These are phyloP conservation scores for Caenorhabditis zanzibari DNA, from an alignment of 2,888 invertebrate species.

Conservation along the genomic window DNA sequence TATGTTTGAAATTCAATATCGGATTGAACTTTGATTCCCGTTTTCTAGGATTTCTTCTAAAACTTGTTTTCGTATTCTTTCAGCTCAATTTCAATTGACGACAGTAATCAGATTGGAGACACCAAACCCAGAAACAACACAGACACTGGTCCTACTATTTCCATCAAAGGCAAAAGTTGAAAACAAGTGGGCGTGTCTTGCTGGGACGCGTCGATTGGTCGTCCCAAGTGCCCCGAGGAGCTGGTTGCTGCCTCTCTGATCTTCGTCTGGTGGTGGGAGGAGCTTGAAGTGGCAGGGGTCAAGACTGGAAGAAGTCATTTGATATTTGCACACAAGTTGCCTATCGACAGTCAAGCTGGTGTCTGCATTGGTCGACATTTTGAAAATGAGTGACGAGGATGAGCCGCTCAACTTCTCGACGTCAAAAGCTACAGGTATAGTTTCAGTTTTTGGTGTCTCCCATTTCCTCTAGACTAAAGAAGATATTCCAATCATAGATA, in stretches of 20 bases:
- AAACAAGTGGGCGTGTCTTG: conserved; percentile 58
- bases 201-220: conserved; percentile 62
- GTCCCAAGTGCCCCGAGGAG: conserved; percentile 30
- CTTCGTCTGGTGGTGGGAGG: conserved; percentile 55
- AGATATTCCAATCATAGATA: neutral
- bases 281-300: conserved; percentile 64
- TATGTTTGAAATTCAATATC: neutral
- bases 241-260: conserved; percentile 52
- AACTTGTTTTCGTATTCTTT: conserved; percentile 45
- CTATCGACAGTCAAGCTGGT: conserved; percentile 30
- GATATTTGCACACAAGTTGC: conserved; percentile 17
- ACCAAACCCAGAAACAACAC: conserved; percentile 11
- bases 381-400: conserved; percentile 73
- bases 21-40: conserved; percentile 2
- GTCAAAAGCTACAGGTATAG: conserved; percentile 54
- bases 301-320: conserved; percentile 59
- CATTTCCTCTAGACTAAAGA: conserved; percentile 45
- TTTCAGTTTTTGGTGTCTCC: conserved; percentile 16
- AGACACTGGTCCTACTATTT: conserved; percentile 43
- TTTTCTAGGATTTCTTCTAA: neutral
- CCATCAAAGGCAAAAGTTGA: conserved; percentile 59
- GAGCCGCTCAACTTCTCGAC: conserved; percentile 76
- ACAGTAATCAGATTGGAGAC: conserved; percentile 59
- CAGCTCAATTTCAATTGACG: conserved; percentile 43
- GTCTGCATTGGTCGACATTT: conserved; percentile 17